These are phyloP conservation scores for Campylomormyrus tamandua DNA, from an alignment of 2,113 vertebrate species.

Conservation along the genomic window DNA sequence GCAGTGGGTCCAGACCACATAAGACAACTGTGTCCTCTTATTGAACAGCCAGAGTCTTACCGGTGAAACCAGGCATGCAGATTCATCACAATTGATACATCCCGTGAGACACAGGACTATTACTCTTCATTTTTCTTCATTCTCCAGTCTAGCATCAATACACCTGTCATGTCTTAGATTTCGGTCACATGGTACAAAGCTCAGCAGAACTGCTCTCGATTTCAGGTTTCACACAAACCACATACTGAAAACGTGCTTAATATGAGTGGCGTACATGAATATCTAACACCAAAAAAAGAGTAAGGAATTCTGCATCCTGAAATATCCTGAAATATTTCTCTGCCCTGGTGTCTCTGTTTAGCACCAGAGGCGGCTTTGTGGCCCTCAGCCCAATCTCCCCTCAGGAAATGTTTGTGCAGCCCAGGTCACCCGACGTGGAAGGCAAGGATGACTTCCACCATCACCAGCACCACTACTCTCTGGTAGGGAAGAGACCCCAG, in stretches of 20 bases:
- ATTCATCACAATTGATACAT: neutral
- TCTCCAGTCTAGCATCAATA: neutral
- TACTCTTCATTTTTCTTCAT: neutral
- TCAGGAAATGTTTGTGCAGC: constrained; percentile 83
- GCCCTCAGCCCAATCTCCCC: constrained; percentile 86
- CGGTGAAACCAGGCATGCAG: neutral
- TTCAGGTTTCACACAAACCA: neutral
- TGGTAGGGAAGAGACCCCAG: constrained; percentile 63
- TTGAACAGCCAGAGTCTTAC: neutral
- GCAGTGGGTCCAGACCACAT: neutral
- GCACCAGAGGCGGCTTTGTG: constrained; percentile 78
- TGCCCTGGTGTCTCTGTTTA: constrained; percentile 53
- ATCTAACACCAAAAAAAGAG: neutral
- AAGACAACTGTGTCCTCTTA: neutral
- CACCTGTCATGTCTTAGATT: neutral
- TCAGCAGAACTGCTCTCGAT: neutral
- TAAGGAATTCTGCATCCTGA: neutral
- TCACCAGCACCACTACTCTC: constrained; percentile 65
- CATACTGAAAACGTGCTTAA: neutral
- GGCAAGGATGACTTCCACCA: constrained; percentile 70
- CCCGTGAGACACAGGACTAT: neutral
- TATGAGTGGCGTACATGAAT: neutral
- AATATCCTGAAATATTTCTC: constrained; percentile 9
- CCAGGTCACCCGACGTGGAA: constrained; percentile 58
- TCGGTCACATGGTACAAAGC: neutral